Evolutionary conservation across 2,113 vertebrate genomes (phyloP), one percentile per base, ranked within the genome.

Genomic region (Artemisiospiza belli): DNA sequence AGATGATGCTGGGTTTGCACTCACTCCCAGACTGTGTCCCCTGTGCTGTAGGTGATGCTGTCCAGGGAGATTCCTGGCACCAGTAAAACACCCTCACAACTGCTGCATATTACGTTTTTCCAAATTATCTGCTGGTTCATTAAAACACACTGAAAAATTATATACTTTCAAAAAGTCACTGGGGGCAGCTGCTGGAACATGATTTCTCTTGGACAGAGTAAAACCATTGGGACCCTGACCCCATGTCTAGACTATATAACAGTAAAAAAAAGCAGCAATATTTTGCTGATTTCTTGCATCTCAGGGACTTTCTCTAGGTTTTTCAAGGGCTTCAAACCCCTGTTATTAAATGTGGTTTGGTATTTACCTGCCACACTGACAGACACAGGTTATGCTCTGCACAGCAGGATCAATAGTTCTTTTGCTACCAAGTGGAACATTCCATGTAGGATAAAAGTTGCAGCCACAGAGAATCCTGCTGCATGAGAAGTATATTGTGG

Each of bases 61-160:
- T 64, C 51, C 57, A 78, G 72, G 55, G 57, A 83, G 35, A 83
- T 77, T 75, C 31, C 76, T 79, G 85, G 59, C 58, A 62, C 25
- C 58, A 51, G 6, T 33, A 6, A 69, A 94, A 74, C 23, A 67
- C 8, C 30, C 51, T 54, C 57, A 0, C 0, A 80, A 33, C 15
- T 83, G 57, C 59, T 63, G 33, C 61, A 70, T 51, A 31, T 6
- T 37, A 15, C 44, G 28, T 46, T 92, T 87, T 64, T 49, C 37
- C 28, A 92, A 84, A 61, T 64, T 44, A 43, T 75, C 27, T 89
- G 8, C 61, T 79, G 52, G 31, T 64, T 85, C 74, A 79, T 78
- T 95, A 79, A 92, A 94, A 89, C 16, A 62, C 47, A 87, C 28
- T 51, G 44, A 85, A 93, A 94, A 87, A 61, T 9, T 72, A 27